These are phyloP conservation scores for Rhinopomastus cyanomelas DNA, from an alignment of 2,113 vertebrate genomes.

Conservation along the genomic window DNA sequence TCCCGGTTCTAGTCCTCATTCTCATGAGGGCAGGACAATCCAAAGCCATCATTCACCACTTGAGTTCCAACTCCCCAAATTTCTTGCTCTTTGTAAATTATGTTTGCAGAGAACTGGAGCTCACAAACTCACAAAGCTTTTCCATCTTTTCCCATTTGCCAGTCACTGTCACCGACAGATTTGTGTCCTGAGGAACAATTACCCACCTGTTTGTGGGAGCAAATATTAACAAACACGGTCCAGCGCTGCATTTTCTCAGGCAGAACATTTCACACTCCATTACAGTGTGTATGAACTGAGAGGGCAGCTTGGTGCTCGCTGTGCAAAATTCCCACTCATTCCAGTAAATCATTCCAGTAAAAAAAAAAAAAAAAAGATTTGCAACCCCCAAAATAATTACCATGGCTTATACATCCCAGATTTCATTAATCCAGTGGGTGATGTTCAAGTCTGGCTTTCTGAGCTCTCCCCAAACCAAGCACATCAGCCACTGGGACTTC, in stretches of 20 bases:
- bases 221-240: neutral
- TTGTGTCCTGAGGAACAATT: neutral
- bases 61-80: neutral
- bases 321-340: neutral
- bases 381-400: neutral
- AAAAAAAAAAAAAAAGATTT: neutral
- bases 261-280: neutral
- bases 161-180: neutral
- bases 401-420: neutral
- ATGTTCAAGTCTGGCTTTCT: neutral
- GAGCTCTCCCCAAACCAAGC: neutral
- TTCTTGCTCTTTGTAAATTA: neutral
- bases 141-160: neutral
- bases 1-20: neutral
- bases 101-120: neutral
- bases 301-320: neutral
- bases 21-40: neutral
- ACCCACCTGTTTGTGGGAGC: neutral
- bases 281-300: neutral
- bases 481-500: neutral
- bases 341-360: too few species aligned
- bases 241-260: neutral
- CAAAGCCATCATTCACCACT: neutral
- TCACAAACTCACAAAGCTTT: neutral
- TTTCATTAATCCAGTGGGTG: neutral